These are phyloP conservation scores for Andrena marginata DNA, from an alignment of 2,888 invertebrate genomes.

Conservation along the genomic window DNA sequence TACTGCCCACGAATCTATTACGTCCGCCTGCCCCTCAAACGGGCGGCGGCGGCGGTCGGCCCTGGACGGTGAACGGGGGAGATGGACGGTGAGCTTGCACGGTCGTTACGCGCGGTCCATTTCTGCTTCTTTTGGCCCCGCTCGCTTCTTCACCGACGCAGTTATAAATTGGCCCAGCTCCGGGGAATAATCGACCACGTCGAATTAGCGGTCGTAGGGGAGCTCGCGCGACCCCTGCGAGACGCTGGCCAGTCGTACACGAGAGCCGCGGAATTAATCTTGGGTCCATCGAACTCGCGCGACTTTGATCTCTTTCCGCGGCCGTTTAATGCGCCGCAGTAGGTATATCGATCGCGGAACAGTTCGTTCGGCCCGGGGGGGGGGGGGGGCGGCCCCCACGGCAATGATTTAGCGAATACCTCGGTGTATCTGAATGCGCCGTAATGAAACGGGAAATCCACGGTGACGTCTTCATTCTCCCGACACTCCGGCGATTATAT, in stretches of 20 bases:
- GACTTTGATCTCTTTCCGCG: not conserved
- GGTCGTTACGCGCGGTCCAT: constrained; percentile 40
- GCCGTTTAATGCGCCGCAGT: not conserved
- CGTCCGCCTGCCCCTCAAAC: constrained; percentile 31
- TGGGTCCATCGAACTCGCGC: not conserved
- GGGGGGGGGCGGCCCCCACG: no score
- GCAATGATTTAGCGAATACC: constrained; percentile 6
- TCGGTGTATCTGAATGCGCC: constrained; percentile 12
- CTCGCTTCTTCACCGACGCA: constrained; percentile 15
- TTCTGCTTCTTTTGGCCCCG: not conserved
- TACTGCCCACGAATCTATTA: constrained; percentile 47
- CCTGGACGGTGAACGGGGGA: constrained; percentile 28
- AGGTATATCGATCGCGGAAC: not conserved
- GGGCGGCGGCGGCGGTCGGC: constrained; percentile 3
- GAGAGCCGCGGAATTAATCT: constrained; percentile 16
- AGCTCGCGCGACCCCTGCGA: not conserved
- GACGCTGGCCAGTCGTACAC: not conserved
- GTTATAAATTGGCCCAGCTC: constrained; percentile 34
- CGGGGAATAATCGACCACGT: constrained; percentile 49
- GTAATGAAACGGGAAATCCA: constrained; percentile 29
- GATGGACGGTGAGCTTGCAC: constrained; percentile 32
- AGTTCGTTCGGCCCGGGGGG: constrained; percentile 24
- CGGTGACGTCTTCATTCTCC: constrained; percentile 46
- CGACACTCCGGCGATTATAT: constrained; percentile 26
- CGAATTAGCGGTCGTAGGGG: constrained; percentile 23